A percentile compares a stretch with the other conserved stretches of the same genome.
These are phyloP conservation scores for Pinna nobilis DNA, from an alignment of 1,140 invertebrate species.

Conservation along the genomic window DNA sequence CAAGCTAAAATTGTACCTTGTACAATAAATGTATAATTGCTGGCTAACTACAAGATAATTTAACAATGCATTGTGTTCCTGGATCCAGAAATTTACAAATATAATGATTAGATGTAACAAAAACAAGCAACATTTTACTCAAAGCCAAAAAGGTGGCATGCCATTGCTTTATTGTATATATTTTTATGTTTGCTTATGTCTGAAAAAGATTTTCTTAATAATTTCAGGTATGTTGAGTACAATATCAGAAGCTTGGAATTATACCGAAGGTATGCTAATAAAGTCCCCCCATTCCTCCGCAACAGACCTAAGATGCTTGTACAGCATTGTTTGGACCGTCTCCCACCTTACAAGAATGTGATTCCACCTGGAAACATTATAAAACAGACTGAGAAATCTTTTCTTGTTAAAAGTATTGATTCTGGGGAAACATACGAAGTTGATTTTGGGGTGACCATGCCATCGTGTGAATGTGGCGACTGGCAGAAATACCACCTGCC, in stretches of 20 bases:
- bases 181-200: too few species aligned
- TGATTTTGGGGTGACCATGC: neutral
- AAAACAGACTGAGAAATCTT: neutral
- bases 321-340: conserved; percentile 10
- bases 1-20: too few species aligned
- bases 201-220: neutral
- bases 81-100: too few species aligned
- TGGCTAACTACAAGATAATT: too few species aligned
- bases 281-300: conserved; percentile 5
- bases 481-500: conserved; percentile 22
- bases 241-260: conserved; percentile 3
- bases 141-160: too few species aligned
- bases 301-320: conserved; percentile 20
- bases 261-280: neutral
- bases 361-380: conserved; percentile 13
- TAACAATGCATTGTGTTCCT: too few species aligned
- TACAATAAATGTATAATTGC: too few species aligned
- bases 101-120: too few species aligned
- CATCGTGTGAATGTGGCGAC: conserved; percentile 19
- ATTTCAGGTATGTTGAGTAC: conserved; percentile 18
- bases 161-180: too few species aligned
- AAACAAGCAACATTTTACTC: too few species aligned
- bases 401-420: conserved; percentile 23
- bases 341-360: neutral
- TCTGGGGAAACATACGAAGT: conserved; percentile 15